A percentile compares a stretch with the other conserved stretches of the same genome.
Evolutionary conservation across 2,113 vertebrate species (phyloP).

Genomic region (Tetraodon nigroviridis): DNA sequence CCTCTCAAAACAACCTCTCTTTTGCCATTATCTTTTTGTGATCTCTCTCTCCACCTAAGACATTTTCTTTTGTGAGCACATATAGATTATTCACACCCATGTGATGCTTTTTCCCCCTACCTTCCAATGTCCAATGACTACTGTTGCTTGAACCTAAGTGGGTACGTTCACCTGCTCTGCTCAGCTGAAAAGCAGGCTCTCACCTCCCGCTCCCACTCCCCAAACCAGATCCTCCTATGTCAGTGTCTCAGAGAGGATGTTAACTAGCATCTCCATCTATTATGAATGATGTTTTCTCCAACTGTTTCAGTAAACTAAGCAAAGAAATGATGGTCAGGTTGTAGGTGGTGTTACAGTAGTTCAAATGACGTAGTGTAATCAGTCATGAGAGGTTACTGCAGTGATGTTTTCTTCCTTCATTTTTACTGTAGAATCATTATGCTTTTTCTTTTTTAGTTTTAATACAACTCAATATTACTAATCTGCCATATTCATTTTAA

Average conservation of each 20-base stretch:
- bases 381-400: not conserved
- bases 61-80: too few species aligned
- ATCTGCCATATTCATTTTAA: constrained; percentile 19
- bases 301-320: constrained; percentile 15
- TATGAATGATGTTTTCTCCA: constrained; percentile 35
- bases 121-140: constrained; percentile 37
- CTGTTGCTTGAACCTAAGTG: constrained; percentile 40
- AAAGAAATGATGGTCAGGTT: constrained; percentile 6
- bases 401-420: constrained; percentile 13
- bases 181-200: constrained; percentile 30
- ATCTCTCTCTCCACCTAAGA: constrained; percentile 15
- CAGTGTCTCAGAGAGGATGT: constrained; percentile 49
- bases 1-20: constrained; percentile 24
- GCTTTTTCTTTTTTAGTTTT: not conserved
- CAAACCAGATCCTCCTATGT: constrained; percentile 54
- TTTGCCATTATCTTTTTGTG: constrained; percentile 41
- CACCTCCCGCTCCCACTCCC: constrained; percentile 18
- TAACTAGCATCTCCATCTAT: constrained; percentile 42
- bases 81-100: too few species aligned
- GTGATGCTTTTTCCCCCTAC: not conserved
- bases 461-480: constrained; percentile 15
- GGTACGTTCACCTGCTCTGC: constrained; percentile 10
- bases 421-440: constrained; percentile 13
- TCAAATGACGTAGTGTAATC: not conserved
- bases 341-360: not conserved